These are phyloP conservation scores for Corythoichthys intestinalis DNA, from an alignment of 2,113 vertebrate species.

Conservation along the genomic window DNA sequence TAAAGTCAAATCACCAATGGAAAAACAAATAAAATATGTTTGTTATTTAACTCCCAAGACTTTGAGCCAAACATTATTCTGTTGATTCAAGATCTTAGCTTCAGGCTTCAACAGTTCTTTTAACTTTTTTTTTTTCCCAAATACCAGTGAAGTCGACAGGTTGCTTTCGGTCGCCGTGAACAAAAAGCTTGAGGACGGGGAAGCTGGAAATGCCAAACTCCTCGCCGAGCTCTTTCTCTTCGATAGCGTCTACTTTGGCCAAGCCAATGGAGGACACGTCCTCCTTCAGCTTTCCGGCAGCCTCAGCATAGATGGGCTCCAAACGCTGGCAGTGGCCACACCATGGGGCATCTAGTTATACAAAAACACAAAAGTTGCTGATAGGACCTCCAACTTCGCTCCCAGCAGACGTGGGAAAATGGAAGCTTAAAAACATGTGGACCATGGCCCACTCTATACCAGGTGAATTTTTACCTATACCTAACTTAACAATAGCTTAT, in stretches of 20 bases:
- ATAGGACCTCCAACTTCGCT: not conserved
- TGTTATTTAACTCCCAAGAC: not conserved
- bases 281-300: slow-evolving; percentile 69
- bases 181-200: slow-evolving; percentile 83
- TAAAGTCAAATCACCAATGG: not conserved
- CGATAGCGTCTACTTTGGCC: slow-evolving; percentile 80
- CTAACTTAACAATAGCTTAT: not conserved
- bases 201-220: slow-evolving; percentile 79
- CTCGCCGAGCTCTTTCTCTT: slow-evolving; percentile 70
- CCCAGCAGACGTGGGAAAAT: slow-evolving; percentile 50
- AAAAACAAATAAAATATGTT: not conserved
- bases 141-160: slow-evolving; percentile 72
- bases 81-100: not conserved
- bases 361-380: slow-evolving; percentile 12
- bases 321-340: slow-evolving; percentile 82
- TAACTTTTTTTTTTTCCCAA: not conserved
- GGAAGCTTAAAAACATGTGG: slow-evolving; percentile 47
- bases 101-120: not conserved
- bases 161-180: slow-evolving; percentile 74
- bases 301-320: slow-evolving; percentile 78
- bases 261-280: slow-evolving; percentile 59
- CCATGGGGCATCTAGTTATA: slow-evolving; percentile 81
- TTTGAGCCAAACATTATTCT: not conserved
- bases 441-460: not conserved
- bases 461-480: not conserved